phyloP scores from a whole-genome alignment of 2,888 invertebrate genomes.

The Drosophila mercatorum region DNA sequence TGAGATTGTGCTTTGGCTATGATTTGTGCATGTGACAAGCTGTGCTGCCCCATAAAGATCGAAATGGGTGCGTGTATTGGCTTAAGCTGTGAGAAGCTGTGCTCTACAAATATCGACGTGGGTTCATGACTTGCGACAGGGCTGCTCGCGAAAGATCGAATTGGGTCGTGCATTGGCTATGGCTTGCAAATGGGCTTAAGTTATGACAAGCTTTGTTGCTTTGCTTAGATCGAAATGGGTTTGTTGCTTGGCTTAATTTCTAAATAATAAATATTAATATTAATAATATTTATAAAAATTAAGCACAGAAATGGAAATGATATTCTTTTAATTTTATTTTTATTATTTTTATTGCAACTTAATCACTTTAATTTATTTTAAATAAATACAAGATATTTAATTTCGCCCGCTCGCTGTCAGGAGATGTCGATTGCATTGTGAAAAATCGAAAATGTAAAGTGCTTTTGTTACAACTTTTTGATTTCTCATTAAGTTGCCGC shows the following conservation, averaged over 20 bases:
- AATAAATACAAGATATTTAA: not conserved
- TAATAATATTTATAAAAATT: not conserved
- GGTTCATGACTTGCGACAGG: too few relatives aligned
- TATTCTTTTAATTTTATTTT: too few relatives aligned
- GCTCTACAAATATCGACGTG: not conserved
- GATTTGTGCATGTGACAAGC: not conserved
- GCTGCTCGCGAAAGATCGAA: too few relatives aligned
- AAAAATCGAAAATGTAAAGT: not conserved
- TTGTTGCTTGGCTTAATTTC: not conserved
- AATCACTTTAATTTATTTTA: not conserved
- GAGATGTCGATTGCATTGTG: constrained; percentile 3
- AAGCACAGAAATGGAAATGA: not conserved
- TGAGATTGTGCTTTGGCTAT: constrained; percentile 10
- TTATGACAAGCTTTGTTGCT: not conserved
- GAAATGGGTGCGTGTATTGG: constrained; percentile 8
- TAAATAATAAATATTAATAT: too few relatives aligned
- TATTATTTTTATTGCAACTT: not conserved
- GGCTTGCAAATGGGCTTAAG: not conserved
- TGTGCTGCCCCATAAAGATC: not conserved
- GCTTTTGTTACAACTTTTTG: not conserved
- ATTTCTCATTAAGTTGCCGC: constrained; percentile 3
- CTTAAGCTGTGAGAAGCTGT: not conserved
- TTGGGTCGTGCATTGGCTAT: constrained; percentile 6
- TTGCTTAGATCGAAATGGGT: not conserved
- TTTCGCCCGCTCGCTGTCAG: not conserved